These are phyloP conservation scores for Hyposoter didymator DNA, from an alignment of 2,888 invertebrate genomes.

Conservation along the genomic window DNA sequence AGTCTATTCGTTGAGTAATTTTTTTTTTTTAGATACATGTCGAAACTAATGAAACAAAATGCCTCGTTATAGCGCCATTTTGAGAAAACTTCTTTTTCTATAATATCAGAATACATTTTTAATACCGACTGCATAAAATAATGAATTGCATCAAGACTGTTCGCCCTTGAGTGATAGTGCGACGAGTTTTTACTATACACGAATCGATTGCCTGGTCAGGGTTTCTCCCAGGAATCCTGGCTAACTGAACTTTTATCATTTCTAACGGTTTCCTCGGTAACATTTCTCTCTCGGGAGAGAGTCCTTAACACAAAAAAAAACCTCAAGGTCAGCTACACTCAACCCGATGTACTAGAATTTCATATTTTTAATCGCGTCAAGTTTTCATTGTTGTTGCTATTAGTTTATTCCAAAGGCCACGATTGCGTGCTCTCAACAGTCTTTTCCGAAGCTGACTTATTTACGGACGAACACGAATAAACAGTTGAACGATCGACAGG, in stretches of 20 bases:
- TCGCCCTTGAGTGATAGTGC: background rate
- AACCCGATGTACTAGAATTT: slow-evolving; percentile 20
- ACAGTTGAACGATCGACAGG: slow-evolving; percentile 33
- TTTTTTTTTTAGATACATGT: background rate
- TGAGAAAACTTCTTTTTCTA: background rate
- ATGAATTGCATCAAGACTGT: background rate
- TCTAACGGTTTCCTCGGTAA: background rate
- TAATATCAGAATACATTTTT: background rate
- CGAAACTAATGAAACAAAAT: background rate
- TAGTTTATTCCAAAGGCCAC: background rate
- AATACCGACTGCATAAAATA: background rate
- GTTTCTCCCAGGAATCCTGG: background rate
- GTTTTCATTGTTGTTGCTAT: background rate
- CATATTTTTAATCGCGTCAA: slow-evolving; percentile 1
- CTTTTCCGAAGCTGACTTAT: background rate
- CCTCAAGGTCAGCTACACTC: slow-evolving; percentile 18
- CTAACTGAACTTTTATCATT: background rate
- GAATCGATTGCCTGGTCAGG: background rate
- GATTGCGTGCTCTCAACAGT: background rate
- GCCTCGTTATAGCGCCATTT: background rate
- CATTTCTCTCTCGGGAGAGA: slow-evolving; percentile 13
- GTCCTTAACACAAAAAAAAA: background rate
- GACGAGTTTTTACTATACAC: background rate
- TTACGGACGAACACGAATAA: background rate
- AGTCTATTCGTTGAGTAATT: background rate